Base-by-base conservation (phyloP, 2,113 vertebrate species). In the Gallinago media region DNA sequence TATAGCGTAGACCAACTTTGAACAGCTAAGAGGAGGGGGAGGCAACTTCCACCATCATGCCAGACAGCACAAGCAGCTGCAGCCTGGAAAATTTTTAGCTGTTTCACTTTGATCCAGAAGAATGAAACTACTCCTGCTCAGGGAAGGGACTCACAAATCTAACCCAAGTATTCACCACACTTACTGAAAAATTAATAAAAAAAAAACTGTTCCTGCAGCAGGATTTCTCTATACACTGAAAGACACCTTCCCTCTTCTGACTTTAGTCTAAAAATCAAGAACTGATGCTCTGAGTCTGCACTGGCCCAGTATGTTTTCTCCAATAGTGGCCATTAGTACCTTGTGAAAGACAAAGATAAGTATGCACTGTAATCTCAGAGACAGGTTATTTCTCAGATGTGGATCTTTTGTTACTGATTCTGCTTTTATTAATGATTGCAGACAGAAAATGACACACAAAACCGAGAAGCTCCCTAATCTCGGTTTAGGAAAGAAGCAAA, bases 141-240 rank as follows among this genome's bases (percentile, higher is more conserved):
- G 31, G 26, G 34, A 91, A 88, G 31, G 61, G 16, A 22, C 8
- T 40, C 50, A 42, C 22, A 54, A 54, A 68, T 38, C 26, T 63
- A 85, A 67, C 6, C 4, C n/a, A n/a, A 55, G 22, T 27, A 71
- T 27, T 55, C 55, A 71, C 0, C 0, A 2, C 19, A 23, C 26
- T 67, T 42, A 46, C 4, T 73, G 42, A 55, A 91, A 91, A 80
- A 46, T n/a, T 16, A 74, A 12, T 34, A 56, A 58, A 88, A 58
- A 88, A 88, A 88, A 44, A n/a, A 8, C 20, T 74, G 8, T n/a
- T 88, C 44, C 42, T 62, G 40, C 27, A 68, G 47, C 5, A 92
- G 17, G 31, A 40, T 56, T 49, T 85, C 62, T 67, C 25, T 23
- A 49, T 9, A 36, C 49, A 42, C 3, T 59, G 22, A 55, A 71